Evolutionary conservation across 2,888 invertebrate genomes (phyloP), one percentile per base, ranked within the genome.

Genomic region (Cordilura impudica): DNA sequence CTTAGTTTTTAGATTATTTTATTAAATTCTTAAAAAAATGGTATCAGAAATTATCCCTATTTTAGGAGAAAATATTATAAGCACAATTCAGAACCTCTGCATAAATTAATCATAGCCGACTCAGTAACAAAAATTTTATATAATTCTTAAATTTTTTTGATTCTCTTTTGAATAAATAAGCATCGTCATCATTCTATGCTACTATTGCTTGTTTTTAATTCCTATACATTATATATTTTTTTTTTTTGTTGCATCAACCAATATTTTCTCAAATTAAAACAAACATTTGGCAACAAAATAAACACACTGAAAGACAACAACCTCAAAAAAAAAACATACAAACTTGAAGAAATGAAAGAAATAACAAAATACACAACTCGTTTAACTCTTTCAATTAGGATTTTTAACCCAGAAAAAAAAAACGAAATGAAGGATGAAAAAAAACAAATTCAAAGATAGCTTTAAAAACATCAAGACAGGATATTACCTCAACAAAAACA

Each of bases 321-420:
- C 8, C 10, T 12, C 43, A 12, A 54, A 29, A 29, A 8, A 54
- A 53, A 29, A 12, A 16, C 2, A 39, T 6, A n/a, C 1, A 63
- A 10, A 49, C 49, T n/a, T 31, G 49, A 56, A 10, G 18, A 31
- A 70, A 70, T 18, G 29, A 53, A 63, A 56, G 47, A 69, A 54
- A 16, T 49, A 76, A 49, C 39, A 70, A 70, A 63, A 63, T 61
- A 63, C 58, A 54, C 75, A 56, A 70, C 69, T 78, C 71, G 61
- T 79, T 79, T 75, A 79, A 72, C 79, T 79, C 75, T 67, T 67
- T 71, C 75, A 79, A 79, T 79, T 79, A 79, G 66, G 71, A 79
- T 51, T 65, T 66, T 54, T 54, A 69, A 56, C 67, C 45, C 47
- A 74, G 61, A 31, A 69, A 69, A 23, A 53, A 49, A 65, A 19